Percentiles rank a stretch among this genome's conserved stretches.
Evolutionary conservation across 2,888 invertebrate genomes (phyloP).

Genomic region (Ernsta delagoae): DNA sequence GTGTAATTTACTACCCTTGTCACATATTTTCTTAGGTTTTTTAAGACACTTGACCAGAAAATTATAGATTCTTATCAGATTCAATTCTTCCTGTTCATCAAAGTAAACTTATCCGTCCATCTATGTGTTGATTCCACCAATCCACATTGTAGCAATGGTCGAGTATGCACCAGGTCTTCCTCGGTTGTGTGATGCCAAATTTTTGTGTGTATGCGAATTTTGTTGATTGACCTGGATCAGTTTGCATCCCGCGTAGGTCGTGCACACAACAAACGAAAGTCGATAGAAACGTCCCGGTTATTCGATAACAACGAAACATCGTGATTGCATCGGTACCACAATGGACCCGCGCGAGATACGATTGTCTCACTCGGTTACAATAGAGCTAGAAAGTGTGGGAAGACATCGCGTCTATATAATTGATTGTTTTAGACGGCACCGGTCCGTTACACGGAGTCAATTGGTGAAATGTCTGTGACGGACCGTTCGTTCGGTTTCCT

Average conservation of each 20-base stretch:
- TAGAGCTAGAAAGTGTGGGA: constrained; percentile 82
- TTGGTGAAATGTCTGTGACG: constrained; percentile 53
- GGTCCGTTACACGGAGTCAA: constrained; percentile 47
- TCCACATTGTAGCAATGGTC: no score
- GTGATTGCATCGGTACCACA: constrained; percentile 54
- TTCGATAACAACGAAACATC: constrained; percentile 50
- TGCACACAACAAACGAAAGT: constrained; percentile 48
- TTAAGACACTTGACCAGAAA: no score
- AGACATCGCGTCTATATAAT: constrained; percentile 61
- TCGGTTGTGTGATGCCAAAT: no score
- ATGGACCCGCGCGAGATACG: constrained; percentile 55
- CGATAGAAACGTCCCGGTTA: constrained; percentile 48
- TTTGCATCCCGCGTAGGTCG: constrained; percentile 38
- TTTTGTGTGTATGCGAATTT: no score
- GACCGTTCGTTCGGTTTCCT: constrained; percentile 40
- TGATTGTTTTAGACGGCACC: constrained; percentile 65
- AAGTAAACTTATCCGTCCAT: neutral
- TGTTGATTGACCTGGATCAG: constrained; percentile 5
- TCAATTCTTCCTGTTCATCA: neutral
- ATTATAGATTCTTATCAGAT: neutral
- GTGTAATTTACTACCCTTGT: no score
- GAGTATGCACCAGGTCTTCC: no score
- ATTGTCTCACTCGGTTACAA: constrained; percentile 74
- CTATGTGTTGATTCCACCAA: neutral
- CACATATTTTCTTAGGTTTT: no score